These are phyloP conservation scores for Electrona antarctica DNA, from an alignment of 2,113 vertebrate genomes.

Conservation along the genomic window DNA sequence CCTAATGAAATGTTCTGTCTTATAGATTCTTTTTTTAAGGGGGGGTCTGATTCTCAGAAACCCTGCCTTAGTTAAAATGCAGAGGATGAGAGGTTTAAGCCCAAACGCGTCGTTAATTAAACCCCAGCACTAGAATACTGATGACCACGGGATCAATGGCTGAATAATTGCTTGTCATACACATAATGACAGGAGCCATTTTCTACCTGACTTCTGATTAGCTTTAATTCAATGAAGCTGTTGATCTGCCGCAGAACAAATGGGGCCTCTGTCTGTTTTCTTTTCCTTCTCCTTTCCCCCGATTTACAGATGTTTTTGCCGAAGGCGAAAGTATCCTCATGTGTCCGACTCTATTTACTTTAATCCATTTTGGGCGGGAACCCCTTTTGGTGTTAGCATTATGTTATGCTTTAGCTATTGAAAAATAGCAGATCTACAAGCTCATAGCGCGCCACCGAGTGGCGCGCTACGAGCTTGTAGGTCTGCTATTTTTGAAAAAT, in stretches of 20 bases:
- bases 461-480: too few species aligned
- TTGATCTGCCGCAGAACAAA: not conserved
- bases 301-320: too few species aligned
- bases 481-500: too few species aligned
- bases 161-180: slow-evolving; percentile 24
- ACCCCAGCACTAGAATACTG: slow-evolving; percentile 11
- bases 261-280: not conserved
- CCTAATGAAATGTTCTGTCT: not conserved
- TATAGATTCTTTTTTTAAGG: too few species aligned
- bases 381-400: too few species aligned
- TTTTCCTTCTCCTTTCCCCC: not conserved
- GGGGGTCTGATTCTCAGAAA: too few species aligned
- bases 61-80: not conserved
- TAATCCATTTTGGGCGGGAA: too few species aligned
- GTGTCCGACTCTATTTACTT: too few species aligned
- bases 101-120: not conserved
- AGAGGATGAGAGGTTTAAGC: not conserved
- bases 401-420: too few species aligned
- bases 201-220: slow-evolving; percentile 8
- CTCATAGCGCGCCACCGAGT: too few species aligned
- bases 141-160: slow-evolving; percentile 6
- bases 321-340: too few species aligned
- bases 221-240: not conserved
- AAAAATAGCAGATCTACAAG: too few species aligned
- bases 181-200: slow-evolving; percentile 13